Evolutionary conservation across 2,113 vertebrate genomes (phyloP).

Genomic region (Alosa alosa): DNA sequence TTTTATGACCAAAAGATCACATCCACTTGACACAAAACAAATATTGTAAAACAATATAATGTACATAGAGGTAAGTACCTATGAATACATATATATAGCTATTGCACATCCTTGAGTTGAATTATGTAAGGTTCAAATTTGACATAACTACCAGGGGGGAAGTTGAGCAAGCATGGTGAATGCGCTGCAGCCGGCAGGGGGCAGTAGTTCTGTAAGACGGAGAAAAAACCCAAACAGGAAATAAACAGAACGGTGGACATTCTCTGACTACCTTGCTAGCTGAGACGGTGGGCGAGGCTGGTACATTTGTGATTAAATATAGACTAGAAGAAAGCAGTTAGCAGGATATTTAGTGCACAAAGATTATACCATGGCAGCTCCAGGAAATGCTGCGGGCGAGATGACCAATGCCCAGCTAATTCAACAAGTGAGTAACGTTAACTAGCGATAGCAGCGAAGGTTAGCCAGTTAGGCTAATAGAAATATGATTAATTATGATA

Average conservation of each 20-base stretch:
- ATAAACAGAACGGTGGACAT: not conserved
- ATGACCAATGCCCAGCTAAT: conserved; percentile 51
- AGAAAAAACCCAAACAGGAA: not conserved
- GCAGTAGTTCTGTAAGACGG: not conserved
- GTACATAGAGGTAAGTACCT: no score
- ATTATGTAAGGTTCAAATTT: no score
- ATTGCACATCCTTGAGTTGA: no score
- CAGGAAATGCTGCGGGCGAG: not conserved
- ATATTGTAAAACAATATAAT: no score
- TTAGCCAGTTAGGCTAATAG: not conserved
- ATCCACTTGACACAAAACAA: no score
- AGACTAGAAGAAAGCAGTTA: not conserved
- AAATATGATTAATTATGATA: no score
- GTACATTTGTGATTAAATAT: not conserved
- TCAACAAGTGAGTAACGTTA: conserved; percentile 46
- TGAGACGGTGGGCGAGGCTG: not conserved
- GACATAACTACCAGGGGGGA: no score
- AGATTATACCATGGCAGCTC: not conserved
- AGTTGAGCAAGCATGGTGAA: not conserved
- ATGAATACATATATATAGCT: no score
- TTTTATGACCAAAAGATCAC: no score
- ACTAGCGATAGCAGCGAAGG: not conserved
- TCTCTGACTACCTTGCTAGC: not conserved
- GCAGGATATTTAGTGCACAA: not conserved
- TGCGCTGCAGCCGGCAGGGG: not conserved